Evolutionary conservation across 2,888 invertebrate genomes (phyloP).

Genomic region (Sipha maydis): DNA sequence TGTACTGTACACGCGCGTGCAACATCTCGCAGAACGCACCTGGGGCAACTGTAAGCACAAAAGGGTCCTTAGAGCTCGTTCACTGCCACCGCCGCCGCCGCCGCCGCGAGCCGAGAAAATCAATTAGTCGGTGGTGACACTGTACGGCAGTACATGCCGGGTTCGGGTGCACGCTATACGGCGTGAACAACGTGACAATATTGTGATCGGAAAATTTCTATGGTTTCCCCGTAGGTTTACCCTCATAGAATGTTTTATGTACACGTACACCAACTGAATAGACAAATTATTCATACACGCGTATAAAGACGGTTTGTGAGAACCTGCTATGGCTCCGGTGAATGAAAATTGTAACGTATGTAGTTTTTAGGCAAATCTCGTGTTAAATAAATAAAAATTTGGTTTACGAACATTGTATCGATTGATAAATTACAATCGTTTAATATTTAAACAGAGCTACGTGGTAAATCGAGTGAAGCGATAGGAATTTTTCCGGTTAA

Average conservation of each 20-base stretch:
- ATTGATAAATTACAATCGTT: too few species aligned
- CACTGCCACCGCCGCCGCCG: not conserved
- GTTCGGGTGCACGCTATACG: not conserved
- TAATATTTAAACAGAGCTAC: too few species aligned
- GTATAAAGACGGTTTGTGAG: too few species aligned
- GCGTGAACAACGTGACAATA: not conserved
- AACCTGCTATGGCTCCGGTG: too few species aligned
- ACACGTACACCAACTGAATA: too few species aligned
- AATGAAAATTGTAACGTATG: too few species aligned
- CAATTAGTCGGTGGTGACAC: slow-evolving; percentile 22
- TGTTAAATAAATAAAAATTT: too few species aligned
- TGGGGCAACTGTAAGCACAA: not conserved
- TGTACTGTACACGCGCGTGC: not conserved
- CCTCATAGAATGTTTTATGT: not conserved
- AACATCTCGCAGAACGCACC: slow-evolving; percentile 31
- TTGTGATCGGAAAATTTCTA: not conserved
- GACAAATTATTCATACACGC: too few species aligned
- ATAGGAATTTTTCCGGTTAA: too few species aligned
- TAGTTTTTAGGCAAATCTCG: too few species aligned
- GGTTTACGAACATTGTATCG: too few species aligned
- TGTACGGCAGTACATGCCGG: not conserved
- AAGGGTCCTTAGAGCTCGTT: slow-evolving; percentile 1
- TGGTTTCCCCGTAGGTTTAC: not conserved
- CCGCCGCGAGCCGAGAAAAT: slow-evolving; percentile 21
- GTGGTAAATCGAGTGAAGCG: too few species aligned